phyloP scores from a whole-genome alignment of 2,113 vertebrate species.

The Fregetta grallaria region DNA sequence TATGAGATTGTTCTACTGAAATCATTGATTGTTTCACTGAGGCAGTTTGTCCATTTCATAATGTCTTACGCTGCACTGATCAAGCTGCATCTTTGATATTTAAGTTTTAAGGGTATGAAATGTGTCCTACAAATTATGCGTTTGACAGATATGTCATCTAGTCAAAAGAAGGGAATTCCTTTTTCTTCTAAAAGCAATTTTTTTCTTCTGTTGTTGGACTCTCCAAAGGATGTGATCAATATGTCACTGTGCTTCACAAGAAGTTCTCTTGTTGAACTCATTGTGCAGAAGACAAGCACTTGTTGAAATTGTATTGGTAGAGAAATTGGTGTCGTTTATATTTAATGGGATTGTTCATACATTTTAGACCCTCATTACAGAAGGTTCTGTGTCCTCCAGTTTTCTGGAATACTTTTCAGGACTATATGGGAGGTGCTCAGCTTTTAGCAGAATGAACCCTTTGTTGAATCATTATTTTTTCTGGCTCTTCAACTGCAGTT shows the following conservation, averaged over 20 bases:
- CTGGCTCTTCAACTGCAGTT: neutral
- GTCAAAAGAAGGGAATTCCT: neutral
- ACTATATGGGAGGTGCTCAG: neutral
- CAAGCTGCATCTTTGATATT: neutral
- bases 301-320: neutral
- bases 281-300: neutral
- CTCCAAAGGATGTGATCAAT: neutral
- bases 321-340: neutral
- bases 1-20: neutral
- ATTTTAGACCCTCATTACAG: fast-evolving
- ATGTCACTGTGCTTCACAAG: neutral
- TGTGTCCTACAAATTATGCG: neutral
- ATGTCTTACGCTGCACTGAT: neutral
- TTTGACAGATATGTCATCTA: neutral
- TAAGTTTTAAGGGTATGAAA: neutral
- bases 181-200: neutral
- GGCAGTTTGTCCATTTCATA: neutral
- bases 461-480: neutral
- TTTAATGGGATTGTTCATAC: neutral
- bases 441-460: neutral
- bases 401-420: neutral
- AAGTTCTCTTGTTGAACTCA: neutral
- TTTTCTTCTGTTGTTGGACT: neutral
- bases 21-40: neutral
- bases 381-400: neutral